phyloP scores from a whole-genome alignment of 1,140 invertebrate species.

The Trichoplusia ni region DNA sequence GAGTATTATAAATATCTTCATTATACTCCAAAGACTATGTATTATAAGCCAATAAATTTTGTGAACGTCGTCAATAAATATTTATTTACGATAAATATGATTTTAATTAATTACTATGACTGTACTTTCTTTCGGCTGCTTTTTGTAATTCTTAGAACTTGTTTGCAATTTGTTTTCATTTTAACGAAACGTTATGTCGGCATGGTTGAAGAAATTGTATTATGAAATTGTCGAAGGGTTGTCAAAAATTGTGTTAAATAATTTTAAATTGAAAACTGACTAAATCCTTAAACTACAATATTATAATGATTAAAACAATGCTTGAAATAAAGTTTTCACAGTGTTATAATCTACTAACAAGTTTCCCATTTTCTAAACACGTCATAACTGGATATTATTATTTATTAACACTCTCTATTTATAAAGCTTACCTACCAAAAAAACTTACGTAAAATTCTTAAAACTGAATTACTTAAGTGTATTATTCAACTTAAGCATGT shows the following conservation, averaged over 20 bases:
- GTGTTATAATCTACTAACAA: no score
- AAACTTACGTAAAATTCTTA: no score
- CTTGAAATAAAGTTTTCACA: no score
- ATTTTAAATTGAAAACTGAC: no score
- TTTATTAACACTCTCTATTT: no score
- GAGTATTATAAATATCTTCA: slow-evolving; percentile 39
- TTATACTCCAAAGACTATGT: slow-evolving; percentile 32
- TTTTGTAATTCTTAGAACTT: slow-evolving; percentile 63
- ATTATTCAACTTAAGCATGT: neutral
- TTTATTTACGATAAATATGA: slow-evolving; percentile 47
- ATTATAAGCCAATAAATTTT: slow-evolving; percentile 49
- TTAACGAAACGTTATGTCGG: slow-evolving; percentile 42
- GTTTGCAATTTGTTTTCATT: slow-evolving; percentile 62
- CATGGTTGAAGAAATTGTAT: slow-evolving; percentile 3
- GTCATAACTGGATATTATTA: no score
- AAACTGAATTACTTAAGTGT: no score
- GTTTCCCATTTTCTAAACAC: no score
- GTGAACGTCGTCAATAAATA: slow-evolving; percentile 53
- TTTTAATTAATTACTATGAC: slow-evolving; percentile 54
- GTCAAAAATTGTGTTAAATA: no score
- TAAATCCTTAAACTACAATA: no score
- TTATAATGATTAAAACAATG: no score
- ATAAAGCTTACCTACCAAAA: no score
- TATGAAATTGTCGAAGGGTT: neutral
- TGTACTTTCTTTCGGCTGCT: slow-evolving; percentile 50